phyloP scores from a whole-genome alignment of 1,140 invertebrate genomes.

The Delia radicum region DNA sequence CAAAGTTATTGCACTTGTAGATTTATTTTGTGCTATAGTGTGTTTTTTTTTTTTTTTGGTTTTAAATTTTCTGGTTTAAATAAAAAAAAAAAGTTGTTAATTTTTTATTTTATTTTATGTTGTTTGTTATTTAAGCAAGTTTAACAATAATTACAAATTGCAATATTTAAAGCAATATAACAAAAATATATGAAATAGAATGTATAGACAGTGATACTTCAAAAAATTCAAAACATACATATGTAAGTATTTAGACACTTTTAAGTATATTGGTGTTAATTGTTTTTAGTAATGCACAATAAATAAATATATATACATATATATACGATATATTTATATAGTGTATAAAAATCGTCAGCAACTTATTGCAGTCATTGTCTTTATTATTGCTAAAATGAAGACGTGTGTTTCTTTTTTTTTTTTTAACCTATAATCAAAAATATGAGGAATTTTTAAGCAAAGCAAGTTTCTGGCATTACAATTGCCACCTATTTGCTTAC shows the following conservation, averaged over 20 bases:
- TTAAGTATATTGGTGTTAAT: slow-evolving; percentile 1
- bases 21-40: neutral
- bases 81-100: neutral
- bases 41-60: neutral
- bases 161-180: neutral
- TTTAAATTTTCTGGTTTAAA: neutral
- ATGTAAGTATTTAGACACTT: neutral
- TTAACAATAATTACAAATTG: slow-evolving; percentile 10
- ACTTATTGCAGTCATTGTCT: too few relatives aligned
- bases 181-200: neutral
- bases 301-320: too few relatives aligned
- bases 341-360: too few relatives aligned
- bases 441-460: too few relatives aligned
- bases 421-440: too few relatives aligned
- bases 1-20: neutral
- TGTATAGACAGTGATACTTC: neutral
- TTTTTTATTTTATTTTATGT: neutral
- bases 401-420: too few relatives aligned
- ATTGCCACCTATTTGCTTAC: too few relatives aligned
- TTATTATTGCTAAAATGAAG: too few relatives aligned
- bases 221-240: too few relatives aligned
- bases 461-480: too few relatives aligned
- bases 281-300: neutral
- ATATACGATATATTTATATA: too few relatives aligned
- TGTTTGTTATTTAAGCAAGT: neutral